A percentile compares a stretch with the other conserved stretches of the same genome.
These are phyloP conservation scores for Malthinus seriepunctatus DNA, from an alignment of 2,888 invertebrate genomes.

Conservation along the genomic window DNA sequence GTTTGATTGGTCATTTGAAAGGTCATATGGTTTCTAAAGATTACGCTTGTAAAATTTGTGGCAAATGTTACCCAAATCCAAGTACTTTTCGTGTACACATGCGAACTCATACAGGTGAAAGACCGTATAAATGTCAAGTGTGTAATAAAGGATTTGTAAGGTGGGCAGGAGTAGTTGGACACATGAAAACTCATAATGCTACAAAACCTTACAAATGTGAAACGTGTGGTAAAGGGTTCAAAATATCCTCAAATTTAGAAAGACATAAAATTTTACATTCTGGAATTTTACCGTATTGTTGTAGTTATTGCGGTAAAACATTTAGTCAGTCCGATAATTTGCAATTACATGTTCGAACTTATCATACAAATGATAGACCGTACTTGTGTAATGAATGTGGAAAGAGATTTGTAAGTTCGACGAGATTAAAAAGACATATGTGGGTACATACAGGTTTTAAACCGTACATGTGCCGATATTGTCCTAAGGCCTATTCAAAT, in stretches of 20 bases:
- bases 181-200: constrained; percentile 49
- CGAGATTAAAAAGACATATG: constrained; percentile 50
- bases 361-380: constrained; percentile 50
- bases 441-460: constrained; percentile 50
- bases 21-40: constrained; percentile 51
- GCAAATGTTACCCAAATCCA: constrained; percentile 51
- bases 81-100: constrained; percentile 60
- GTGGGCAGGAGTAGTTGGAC: constrained; percentile 50
- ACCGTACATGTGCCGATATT: constrained; percentile 45
- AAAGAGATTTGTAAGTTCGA: constrained; percentile 49
- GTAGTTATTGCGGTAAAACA: constrained; percentile 49
- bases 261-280: constrained; percentile 49
- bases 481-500: constrained; percentile 48
- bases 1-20: constrained; percentile 48
- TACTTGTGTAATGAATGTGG: constrained; percentile 51
- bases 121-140: constrained; percentile 50
- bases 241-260: constrained; percentile 49
- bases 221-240: constrained; percentile 49
- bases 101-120: constrained; percentile 61
- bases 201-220: constrained; percentile 48
- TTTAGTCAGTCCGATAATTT: constrained; percentile 51
- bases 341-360: constrained; percentile 48
- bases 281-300: constrained; percentile 46
- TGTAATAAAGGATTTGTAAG: constrained; percentile 51
- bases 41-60: constrained; percentile 51